A percentile compares a stretch with the other conserved stretches of the same genome.
Conservation (phyloP, 2,113 vertebrate genomes). For the Chrysemys picta region DNA sequence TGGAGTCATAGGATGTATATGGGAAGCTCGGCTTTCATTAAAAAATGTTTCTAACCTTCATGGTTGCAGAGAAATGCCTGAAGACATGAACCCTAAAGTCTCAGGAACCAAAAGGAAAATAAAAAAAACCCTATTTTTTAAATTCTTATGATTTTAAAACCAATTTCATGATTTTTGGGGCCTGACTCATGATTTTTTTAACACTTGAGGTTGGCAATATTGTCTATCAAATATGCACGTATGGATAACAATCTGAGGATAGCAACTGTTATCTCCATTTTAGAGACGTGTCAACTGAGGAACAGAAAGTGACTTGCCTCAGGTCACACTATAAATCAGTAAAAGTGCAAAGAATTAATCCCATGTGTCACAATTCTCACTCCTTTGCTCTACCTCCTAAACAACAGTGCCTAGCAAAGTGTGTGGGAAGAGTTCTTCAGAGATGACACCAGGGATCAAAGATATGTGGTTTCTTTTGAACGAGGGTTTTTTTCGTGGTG, state of each 20-base stretch:
- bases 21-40: neutral
- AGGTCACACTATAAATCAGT: neutral
- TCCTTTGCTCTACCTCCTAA: neutral
- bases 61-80: constrained; percentile 3
- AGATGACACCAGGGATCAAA: neutral
- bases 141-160: neutral
- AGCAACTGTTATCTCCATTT: neutral
- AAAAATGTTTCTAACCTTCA: neutral
- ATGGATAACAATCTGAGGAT: constrained; percentile 7
- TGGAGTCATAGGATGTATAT: constrained; percentile 10
- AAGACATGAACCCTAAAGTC: constrained; percentile 15
- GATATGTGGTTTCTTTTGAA: neutral
- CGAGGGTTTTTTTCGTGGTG: neutral
- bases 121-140: constrained; percentile 26
- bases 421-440: neutral
- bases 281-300: neutral
- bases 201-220: constrained; percentile 43
- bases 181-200: constrained; percentile 30
- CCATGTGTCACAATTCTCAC: neutral
- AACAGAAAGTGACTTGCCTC: neutral
- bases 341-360: constrained; percentile 19
- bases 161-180: constrained; percentile 2
- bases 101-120: constrained; percentile 27
- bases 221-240: constrained; percentile 19
- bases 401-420: neutral